phyloP scores from a whole-genome alignment of 2,888 invertebrate genomes.

The Chironomus riparius region DNA sequence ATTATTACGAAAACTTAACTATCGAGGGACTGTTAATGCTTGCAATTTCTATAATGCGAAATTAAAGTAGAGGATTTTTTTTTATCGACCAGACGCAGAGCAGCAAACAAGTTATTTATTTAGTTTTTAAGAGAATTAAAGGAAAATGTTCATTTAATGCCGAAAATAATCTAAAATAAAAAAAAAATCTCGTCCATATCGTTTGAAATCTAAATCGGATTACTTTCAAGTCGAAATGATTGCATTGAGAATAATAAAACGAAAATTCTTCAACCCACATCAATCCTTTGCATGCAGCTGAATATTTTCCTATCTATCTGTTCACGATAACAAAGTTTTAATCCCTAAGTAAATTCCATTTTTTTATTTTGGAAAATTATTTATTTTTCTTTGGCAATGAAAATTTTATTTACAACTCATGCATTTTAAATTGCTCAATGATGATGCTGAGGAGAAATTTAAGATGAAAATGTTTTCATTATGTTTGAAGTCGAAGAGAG shows the following conservation, averaged over 20 bases:
- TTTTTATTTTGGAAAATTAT: not conserved
- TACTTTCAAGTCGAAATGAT: not conserved
- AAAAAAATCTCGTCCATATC: not conserved
- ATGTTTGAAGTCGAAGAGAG: too few relatives aligned
- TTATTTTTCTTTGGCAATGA: not conserved
- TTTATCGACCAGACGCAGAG: not conserved
- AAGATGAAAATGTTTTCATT: too few relatives aligned
- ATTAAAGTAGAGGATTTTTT: not conserved
- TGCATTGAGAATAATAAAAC: too few relatives aligned
- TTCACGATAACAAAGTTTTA: not conserved
- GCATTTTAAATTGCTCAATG: too few relatives aligned
- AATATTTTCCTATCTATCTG: not conserved
- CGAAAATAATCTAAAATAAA: not conserved
- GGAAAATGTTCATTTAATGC: not conserved
- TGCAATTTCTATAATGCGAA: not conserved
- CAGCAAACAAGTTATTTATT: not conserved
- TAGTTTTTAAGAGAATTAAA: not conserved
- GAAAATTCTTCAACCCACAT: not conserved
- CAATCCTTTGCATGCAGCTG: not conserved
- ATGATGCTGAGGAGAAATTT: too few relatives aligned
- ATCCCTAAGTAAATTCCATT: not conserved
- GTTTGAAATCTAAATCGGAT: constrained; percentile 13
- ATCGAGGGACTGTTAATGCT: not conserved
- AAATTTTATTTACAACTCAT: not conserved
- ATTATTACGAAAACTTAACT: not conserved